A percentile compares a stretch with the other conserved stretches of the same genome.
Conservation (phyloP, 2,797 vertebrate species). For the Lemur catta region DNA sequence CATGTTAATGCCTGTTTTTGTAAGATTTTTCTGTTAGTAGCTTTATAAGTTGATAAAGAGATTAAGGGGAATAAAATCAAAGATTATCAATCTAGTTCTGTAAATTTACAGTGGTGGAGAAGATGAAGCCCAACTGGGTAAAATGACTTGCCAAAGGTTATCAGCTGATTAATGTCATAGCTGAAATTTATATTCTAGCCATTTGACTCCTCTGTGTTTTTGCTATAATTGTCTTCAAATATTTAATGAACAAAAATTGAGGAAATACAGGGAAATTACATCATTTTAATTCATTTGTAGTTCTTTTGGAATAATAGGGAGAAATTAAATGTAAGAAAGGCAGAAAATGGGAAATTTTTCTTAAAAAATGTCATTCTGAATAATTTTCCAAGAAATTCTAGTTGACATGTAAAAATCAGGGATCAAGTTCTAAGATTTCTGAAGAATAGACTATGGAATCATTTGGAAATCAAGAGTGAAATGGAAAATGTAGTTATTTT, state of each 20-base stretch:
- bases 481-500: background rate
- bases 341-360: background rate
- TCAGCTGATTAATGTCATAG: background rate
- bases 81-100: background rate
- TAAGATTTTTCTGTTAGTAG: background rate
- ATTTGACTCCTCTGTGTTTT: background rate
- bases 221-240: background rate
- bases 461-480: background rate
- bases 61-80: background rate
- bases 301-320: background rate
- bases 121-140: background rate
- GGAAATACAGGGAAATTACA: background rate
- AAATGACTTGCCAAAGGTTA: background rate
- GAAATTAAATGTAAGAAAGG: background rate
- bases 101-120: background rate
- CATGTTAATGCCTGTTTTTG: background rate
- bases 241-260: constrained; percentile 12
- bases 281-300: constrained; percentile 23
- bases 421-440: constrained; percentile 11
- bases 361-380: background rate
- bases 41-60: constrained; percentile 6
- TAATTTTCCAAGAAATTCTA: constrained; percentile 39
- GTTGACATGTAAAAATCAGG: background rate
- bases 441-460: background rate
- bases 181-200: background rate